Evolutionary conservation across 2,888 invertebrate genomes (phyloP).

Genomic region (Synanthedon tipuliformis): DNA sequence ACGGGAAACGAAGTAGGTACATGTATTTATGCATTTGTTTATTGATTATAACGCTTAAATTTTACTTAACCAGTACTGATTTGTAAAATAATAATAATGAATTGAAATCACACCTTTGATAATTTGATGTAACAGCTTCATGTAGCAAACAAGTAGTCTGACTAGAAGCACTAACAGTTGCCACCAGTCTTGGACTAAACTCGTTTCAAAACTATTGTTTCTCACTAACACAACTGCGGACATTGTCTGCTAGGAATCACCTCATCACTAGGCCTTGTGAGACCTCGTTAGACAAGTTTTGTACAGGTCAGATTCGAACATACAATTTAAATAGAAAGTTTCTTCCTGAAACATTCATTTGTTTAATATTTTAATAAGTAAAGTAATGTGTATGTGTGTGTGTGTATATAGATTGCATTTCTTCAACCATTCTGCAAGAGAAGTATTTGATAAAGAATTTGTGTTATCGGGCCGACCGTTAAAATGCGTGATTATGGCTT

Average conservation of each 20-base stretch:
- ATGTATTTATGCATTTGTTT: too few relatives aligned
- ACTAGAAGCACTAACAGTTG: constrained; percentile 59
- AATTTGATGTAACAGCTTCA: constrained; percentile 40
- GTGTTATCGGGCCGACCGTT: constrained; percentile 25
- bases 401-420: too few relatives aligned
- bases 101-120: constrained; percentile 23
- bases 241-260: constrained; percentile 14
- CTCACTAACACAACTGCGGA: constrained; percentile 34
- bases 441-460: constrained; percentile 26
- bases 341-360: too few relatives aligned
- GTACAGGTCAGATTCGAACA: too few relatives aligned
- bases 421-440: too few relatives aligned
- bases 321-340: too few relatives aligned
- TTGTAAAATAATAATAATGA: background rate
- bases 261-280: background rate
- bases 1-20: too few relatives aligned
- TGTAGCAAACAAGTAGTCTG: constrained; percentile 50
- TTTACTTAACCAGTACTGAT: background rate
- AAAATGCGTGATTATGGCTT: constrained; percentile 1
- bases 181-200: constrained; percentile 66
- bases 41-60: too few relatives aligned
- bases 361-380: too few relatives aligned
- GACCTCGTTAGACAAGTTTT: too few relatives aligned
- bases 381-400: too few relatives aligned
- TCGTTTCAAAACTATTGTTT: constrained; percentile 57